Evolutionary conservation across 2,113 vertebrate species (phyloP), one percentile per base, ranked within the genome.

Genomic region (Stictonetta naevosa): DNA sequence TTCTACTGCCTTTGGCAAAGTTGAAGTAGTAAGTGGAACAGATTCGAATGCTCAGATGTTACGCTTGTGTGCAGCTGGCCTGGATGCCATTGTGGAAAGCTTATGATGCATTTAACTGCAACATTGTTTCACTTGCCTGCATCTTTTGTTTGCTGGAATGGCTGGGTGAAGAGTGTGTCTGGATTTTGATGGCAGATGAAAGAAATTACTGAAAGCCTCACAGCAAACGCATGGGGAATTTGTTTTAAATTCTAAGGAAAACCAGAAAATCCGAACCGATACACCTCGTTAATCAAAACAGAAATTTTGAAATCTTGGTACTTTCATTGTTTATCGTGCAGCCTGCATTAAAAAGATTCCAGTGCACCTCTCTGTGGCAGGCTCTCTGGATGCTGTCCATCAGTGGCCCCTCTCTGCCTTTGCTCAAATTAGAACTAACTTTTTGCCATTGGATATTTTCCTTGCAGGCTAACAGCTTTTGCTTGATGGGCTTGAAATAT

Each of bases 1-100:
- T 85, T 80, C 56, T 83, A 9, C 72, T 82, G 84, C 86, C 46
- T 87, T 88, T 95, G 73, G 73, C 83, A 85, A 86, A 89, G 46
- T 46, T 72, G 63, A 93, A 56, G 80, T 94, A 92, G 90, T 80
- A 23, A n/a, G 63, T 83, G 72, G 89, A 95, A 94, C 75, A 42
- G 60, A 87, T 90, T 92, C 36, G 71, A 88, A 82, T 34, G 38
- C 34, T 90, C 55, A 77, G 71, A 76, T 71, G 34, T 34, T 66
- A 52, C 0, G 18, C 69, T 87, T 85, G 26, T 83, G 63, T 8
- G 26, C 63, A 72, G 44, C 56, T 3, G 15, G 75, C 55, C 77
- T 87, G 69, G 25, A 62, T 88, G 77, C 23, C 74, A 56, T 62
- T 50, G 42, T 56, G 40, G 72, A 80, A 84, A 82, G 31, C 13